These are phyloP conservation scores for Miniopterus natalensis DNA, from an alignment of 2,113 vertebrate genomes.

Conservation along the genomic window DNA sequence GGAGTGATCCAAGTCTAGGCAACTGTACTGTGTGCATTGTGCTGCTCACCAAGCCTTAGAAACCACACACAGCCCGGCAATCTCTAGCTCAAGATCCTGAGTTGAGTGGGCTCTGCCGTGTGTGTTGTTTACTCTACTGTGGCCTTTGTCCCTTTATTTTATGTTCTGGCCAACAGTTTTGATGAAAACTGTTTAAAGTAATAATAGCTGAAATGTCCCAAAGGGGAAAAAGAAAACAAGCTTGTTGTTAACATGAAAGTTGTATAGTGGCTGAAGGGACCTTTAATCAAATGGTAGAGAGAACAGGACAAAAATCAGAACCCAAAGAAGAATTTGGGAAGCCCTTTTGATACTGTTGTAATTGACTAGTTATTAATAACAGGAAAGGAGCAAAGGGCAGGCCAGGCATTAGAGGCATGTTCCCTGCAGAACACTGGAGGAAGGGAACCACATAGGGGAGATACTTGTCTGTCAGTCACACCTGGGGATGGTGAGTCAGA, in stretches of 20 bases:
- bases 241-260: not conserved
- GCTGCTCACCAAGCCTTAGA: not conserved
- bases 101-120: not conserved
- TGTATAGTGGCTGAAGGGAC: not conserved
- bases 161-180: not conserved
- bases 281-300: not conserved
- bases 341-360: not conserved
- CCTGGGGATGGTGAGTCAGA: not conserved
- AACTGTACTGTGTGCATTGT: not conserved
- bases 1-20: not conserved
- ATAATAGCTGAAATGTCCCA: not conserved
- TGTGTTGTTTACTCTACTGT: not conserved
- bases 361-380: not conserved
- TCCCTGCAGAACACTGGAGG: not conserved
- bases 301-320: not conserved
- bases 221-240: not conserved
- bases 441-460: not conserved
- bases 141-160: not conserved
- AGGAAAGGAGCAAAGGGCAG: not conserved
- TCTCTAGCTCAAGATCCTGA: not conserved
- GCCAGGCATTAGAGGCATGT: not conserved
- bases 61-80: not conserved
- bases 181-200: not conserved
- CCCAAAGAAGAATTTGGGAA: not conserved
- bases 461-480: not conserved